Conservation (phyloP, 2,888 invertebrate species). For the Lasioglossum vierecki region DNA sequence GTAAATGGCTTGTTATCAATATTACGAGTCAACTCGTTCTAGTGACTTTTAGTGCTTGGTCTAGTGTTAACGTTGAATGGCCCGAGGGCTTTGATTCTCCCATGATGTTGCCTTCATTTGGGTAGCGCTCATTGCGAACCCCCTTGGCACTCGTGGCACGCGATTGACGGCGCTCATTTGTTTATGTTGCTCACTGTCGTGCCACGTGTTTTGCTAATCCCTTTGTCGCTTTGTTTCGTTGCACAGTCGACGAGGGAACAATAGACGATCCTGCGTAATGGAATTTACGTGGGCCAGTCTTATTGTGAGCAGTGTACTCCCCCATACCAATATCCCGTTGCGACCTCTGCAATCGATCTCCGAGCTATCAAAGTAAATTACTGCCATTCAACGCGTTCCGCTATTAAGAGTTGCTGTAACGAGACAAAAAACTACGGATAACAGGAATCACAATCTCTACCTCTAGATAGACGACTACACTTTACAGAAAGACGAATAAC, state of each 20-base stretch:
- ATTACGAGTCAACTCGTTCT: background rate
- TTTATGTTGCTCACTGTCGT: slow-evolving; percentile 45
- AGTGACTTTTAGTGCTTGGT: background rate
- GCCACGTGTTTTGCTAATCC: slow-evolving; percentile 51
- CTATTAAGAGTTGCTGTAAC: background rate
- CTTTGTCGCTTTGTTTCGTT: slow-evolving; percentile 62
- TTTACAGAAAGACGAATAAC: too few species aligned
- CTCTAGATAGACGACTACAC: too few species aligned
- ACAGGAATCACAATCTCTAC: background rate
- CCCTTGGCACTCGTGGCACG: background rate
- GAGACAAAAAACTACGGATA: background rate
- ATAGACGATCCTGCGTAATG: slow-evolving; percentile 51
- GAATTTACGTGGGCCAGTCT: slow-evolving; percentile 52
- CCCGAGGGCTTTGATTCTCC: slow-evolving; percentile 28
- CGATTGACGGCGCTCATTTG: slow-evolving; percentile 53
- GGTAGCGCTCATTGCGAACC: slow-evolving; percentile 30
- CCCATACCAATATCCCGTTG: slow-evolving; percentile 34
- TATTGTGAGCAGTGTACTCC: slow-evolving; percentile 36
- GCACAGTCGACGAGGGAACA: slow-evolving; percentile 44
- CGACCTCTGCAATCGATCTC: slow-evolving; percentile 32
- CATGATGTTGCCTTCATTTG: slow-evolving; percentile 13
- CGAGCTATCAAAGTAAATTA: slow-evolving; percentile 30
- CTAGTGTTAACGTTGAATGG: slow-evolving; percentile 13
- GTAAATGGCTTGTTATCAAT: background rate
- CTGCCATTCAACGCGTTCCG: background rate